phyloP scores from a whole-genome alignment of 2,888 invertebrate genomes.

The Xestia ashworthii region DNA sequence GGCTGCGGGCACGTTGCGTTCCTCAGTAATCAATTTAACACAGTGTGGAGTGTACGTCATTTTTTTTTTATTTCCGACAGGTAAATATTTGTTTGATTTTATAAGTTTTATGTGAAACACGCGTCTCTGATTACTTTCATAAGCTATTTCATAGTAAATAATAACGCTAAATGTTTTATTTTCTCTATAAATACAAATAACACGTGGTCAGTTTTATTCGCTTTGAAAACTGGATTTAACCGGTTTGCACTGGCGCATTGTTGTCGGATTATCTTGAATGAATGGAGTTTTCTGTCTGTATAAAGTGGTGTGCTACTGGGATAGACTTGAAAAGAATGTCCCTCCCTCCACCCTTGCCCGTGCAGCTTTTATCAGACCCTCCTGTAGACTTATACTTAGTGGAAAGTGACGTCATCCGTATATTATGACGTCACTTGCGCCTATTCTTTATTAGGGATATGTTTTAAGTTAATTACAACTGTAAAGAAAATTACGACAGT shows the following conservation, averaged over 20 bases:
- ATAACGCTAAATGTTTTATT: conserved; percentile 1
- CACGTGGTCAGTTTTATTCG: conserved; percentile 9
- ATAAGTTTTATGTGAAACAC: background rate
- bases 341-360: background rate
- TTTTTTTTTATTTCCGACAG: background rate
- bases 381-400: background rate
- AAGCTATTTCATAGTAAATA: background rate
- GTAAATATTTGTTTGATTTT: conserved; percentile 21
- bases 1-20: background rate
- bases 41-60: conserved; percentile 18
- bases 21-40: conserved; percentile 24
- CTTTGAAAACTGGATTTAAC: conserved; percentile 41
- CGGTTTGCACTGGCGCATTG: conserved; percentile 33
- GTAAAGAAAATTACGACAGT: background rate
- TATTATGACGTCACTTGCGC: background rate
- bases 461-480: background rate
- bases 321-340: conserved; percentile 22
- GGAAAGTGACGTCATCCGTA: conserved; percentile 17
- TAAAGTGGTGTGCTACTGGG: conserved; percentile 24
- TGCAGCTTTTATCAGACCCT: background rate
- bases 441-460: background rate
- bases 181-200: background rate
- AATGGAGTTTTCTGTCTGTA: conserved; percentile 34
- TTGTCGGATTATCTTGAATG: conserved; percentile 47
- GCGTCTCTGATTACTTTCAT: background rate